Evolutionary conservation across 2,888 invertebrate genomes (phyloP), one percentile per base, ranked within the genome.

Genomic region (Agonopterix subpropinquella): DNA sequence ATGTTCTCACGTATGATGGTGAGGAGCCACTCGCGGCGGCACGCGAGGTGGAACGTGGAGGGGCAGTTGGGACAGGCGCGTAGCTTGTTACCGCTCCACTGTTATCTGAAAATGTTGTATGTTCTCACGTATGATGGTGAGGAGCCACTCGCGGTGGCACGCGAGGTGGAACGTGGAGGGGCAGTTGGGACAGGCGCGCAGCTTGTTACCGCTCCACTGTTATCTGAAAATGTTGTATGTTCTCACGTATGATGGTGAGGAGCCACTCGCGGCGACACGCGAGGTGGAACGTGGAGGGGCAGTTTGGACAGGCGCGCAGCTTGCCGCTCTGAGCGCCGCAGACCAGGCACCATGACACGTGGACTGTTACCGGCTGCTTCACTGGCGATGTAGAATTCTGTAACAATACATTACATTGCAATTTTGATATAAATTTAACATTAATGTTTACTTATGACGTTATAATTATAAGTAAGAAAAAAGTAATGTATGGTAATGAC

Each of bases 261-360:
- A 82, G 75, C 87, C 87, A 88, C 37, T 84, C 77, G 43, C 70
- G 63, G 2, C 75, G 67, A 51, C 87, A 87, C 0, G 70, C 64
- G 7, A 69, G 60, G 43, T 87, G 87, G 68, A 73, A 87, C 2
- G 78, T 62, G 0, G 84, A 69, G 0, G 87, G 86, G 36, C 87
- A 87, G 51, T 70, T 70, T 0, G 65, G 62, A 47, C 87, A 88
- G 15, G 74, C 65, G 1, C 63, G 57, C 2, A 86, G 65, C 1
- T 55, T 62, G 0, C 75, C 79, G 0, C 48, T 56, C 10, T 53
- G 48, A 9, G 65, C 61, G 0, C 85, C 84, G 36, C 87, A 88
- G 0, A 87, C 86, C 0, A 87, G 59, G 51, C 87, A 88, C 87
- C 87, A 88, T 0, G 69, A 51, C 0, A 67, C 64, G 52, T 86